Percentiles rank a stretch among this genome's conserved stretches.
Evolutionary conservation across 2,888 invertebrate species (phyloP).

Genomic region (Drosophila leonis): DNA sequence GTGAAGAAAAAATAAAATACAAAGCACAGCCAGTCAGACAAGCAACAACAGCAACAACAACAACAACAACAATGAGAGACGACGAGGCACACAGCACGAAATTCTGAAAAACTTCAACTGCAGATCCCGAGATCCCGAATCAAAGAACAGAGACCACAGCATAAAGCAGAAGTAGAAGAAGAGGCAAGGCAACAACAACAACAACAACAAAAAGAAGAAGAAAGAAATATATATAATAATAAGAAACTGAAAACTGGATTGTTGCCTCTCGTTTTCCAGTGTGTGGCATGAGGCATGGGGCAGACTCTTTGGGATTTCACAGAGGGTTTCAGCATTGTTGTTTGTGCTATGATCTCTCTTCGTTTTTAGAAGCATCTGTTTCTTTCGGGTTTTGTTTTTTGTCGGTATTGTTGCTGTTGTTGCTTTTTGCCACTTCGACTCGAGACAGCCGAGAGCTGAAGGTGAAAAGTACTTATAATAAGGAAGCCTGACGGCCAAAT

Average conservation of each 20-base stretch:
- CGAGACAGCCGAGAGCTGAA: constrained; percentile 44
- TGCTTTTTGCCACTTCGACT: constrained; percentile 61
- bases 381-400: constrained; percentile 21
- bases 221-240: constrained; percentile 12
- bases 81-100: constrained; percentile 72
- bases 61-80: constrained; percentile 35
- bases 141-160: constrained; percentile 27
- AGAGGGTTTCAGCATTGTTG: constrained; percentile 56
- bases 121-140: constrained; percentile 65
- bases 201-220: background rate
- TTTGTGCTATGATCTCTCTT: constrained; percentile 72
- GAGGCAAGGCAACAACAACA: background rate
- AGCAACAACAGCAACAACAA: constrained; percentile 35
- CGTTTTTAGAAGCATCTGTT: constrained; percentile 72
- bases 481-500: constrained; percentile 51
- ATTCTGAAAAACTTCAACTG: constrained; percentile 77
- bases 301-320: constrained; percentile 77
- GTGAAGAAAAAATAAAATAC: constrained; percentile 80
- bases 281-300: constrained; percentile 38
- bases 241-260: constrained; percentile 73
- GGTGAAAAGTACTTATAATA: constrained; percentile 74
- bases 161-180: constrained; percentile 20
- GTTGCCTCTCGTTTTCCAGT: constrained; percentile 70
- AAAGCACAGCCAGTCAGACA: constrained; percentile 56
- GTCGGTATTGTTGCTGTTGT: constrained; percentile 36